Percentiles rank a stretch among this genome's conserved stretches.
Conservation (phyloP, 2,113 vertebrate species). For the Rhodinocichla rosea region DNA sequence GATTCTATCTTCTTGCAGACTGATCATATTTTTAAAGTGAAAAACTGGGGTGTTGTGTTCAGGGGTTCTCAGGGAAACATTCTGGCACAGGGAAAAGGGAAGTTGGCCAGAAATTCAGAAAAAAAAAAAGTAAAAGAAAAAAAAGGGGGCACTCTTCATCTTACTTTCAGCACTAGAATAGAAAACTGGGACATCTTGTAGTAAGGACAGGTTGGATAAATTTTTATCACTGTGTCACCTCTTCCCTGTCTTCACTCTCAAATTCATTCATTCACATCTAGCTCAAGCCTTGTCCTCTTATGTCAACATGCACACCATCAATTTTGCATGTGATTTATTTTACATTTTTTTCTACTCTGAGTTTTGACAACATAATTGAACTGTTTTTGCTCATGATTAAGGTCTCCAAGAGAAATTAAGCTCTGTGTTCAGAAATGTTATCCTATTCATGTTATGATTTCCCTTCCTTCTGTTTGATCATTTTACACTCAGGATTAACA, state of each 20-base stretch:
- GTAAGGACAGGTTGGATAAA: conserved; percentile 40
- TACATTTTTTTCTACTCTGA: not conserved
- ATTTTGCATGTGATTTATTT: not conserved
- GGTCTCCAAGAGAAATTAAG: not conserved
- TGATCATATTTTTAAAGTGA: conserved; percentile 41
- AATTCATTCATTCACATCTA: conserved; percentile 18
- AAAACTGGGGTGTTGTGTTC: conserved; percentile 59
- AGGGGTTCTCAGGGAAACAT: conserved; percentile 43
- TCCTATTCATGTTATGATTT: not conserved
- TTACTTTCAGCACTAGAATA: not conserved
- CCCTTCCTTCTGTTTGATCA: not conserved
- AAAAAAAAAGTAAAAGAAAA: not conserved
- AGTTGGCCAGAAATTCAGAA: not conserved
- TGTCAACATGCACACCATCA: not conserved
- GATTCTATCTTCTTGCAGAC: not conserved
- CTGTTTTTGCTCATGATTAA: not conserved
- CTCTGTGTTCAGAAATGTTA: not conserved
- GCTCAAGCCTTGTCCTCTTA: not conserved
- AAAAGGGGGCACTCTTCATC: not conserved
- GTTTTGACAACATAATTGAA: not conserved
- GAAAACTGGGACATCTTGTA: conserved; percentile 25
- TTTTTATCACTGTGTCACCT: conserved; percentile 1
- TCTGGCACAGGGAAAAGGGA: conserved; percentile 15
- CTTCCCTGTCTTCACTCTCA: not conserved
- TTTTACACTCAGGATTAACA: not conserved